Conservation (phyloP, 1,140 invertebrate species). For the Epicauta chinensis region DNA sequence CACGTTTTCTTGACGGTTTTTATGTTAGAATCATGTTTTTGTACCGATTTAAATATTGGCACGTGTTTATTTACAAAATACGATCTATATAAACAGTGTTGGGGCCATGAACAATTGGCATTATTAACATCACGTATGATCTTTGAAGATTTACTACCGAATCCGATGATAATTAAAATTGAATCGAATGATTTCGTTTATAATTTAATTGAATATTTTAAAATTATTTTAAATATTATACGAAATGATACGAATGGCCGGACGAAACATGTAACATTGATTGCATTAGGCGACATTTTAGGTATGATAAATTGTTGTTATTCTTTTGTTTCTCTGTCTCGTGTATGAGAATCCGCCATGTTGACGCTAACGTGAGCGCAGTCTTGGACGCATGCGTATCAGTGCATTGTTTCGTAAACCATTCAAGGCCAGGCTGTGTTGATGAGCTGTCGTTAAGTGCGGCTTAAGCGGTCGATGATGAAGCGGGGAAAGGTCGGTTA, state of each 20-base stretch:
- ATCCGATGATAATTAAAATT: slow-evolving; percentile 36
- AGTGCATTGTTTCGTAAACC: no score
- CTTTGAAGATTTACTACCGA: slow-evolving; percentile 43
- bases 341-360: no score
- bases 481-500: no score
- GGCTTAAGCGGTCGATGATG: no score
- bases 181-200: slow-evolving; percentile 43
- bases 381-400: no score
- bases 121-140: slow-evolving; percentile 44
- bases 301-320: no score
- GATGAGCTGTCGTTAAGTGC: no score
- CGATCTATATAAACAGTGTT: slow-evolving; percentile 40
- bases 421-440: no score
- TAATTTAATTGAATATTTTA: slow-evolving; percentile 48
- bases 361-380: no score
- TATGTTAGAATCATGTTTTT: not conserved
- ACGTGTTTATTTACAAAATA: slow-evolving; percentile 43
- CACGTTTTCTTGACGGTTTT: not conserved
- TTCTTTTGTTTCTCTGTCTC: no score
- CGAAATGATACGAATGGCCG: slow-evolving; percentile 41
- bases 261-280: slow-evolving; percentile 45
- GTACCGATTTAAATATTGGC: slow-evolving; percentile 18
- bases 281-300: slow-evolving; percentile 49
- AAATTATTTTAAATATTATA: slow-evolving; percentile 45
- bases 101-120: slow-evolving; percentile 44